phyloP scores from a whole-genome alignment of 2,888 invertebrate genomes.

The Hypena proboscidalis region DNA sequence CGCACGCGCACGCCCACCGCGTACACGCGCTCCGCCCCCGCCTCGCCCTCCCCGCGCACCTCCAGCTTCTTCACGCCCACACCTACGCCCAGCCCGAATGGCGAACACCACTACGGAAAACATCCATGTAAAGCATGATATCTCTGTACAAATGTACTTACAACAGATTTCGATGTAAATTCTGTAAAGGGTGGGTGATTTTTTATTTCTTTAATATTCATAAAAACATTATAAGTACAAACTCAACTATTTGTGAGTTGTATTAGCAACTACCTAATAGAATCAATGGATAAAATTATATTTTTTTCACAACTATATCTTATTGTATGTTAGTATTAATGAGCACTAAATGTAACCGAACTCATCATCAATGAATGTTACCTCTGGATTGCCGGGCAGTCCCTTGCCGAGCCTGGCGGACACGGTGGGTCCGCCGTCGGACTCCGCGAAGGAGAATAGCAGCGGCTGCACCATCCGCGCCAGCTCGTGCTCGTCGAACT shows the following conservation, averaged over 20 bases:
- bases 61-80: constrained; percentile 87
- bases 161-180: no score
- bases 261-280: no score
- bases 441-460: constrained; percentile 96
- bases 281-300: no score
- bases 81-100: constrained; percentile 94
- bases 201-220: no score
- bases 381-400: constrained; percentile 78
- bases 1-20: constrained; percentile 96
- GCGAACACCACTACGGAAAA: constrained; percentile 90
- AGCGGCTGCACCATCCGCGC: constrained; percentile 97
- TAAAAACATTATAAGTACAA: no score
- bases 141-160: not conserved
- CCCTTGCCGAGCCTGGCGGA: constrained; percentile 91
- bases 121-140: not conserved
- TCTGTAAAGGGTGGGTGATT: no score
- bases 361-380: constrained; percentile 30
- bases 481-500: constrained; percentile 97
- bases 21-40: constrained; percentile 87
- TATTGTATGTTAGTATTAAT: not conserved
- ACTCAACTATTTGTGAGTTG: no score
- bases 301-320: no score
- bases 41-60: constrained; percentile 65
- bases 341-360: no score
- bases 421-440: constrained; percentile 92